These are phyloP conservation scores for Beaufortia kweichowensis DNA, from an alignment of 2,113 vertebrate genomes.

Conservation along the genomic window DNA sequence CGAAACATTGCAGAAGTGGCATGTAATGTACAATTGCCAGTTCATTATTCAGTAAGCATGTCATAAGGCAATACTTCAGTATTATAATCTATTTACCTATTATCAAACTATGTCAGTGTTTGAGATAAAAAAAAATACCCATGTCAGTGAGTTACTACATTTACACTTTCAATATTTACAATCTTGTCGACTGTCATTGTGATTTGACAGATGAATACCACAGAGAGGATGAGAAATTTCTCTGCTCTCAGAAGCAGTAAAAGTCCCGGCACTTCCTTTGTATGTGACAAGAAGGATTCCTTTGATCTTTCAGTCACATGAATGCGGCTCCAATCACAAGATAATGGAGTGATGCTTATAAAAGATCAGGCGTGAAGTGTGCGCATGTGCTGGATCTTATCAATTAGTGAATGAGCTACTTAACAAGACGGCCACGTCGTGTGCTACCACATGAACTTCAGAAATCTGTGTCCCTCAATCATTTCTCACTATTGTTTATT, in stretches of 20 bases:
- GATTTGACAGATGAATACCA: slow-evolving; percentile 47
- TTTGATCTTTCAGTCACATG: slow-evolving; percentile 67
- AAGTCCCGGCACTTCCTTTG: slow-evolving; percentile 53
- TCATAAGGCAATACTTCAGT: not conserved
- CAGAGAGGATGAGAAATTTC: slow-evolving; percentile 46
- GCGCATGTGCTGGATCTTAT: slow-evolving; percentile 65
- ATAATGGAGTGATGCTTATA: slow-evolving; percentile 61
- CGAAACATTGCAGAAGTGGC: slow-evolving; percentile 38
- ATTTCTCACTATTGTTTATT: slow-evolving; percentile 32
- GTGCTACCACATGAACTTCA: slow-evolving; percentile 54
- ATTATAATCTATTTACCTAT: not conserved
- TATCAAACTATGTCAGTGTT: not conserved
- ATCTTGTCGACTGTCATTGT: slow-evolving; percentile 4
- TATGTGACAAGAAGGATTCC: slow-evolving; percentile 46
- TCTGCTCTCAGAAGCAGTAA: slow-evolving; percentile 49
- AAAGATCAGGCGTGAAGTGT: slow-evolving; percentile 65
- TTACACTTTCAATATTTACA: slow-evolving; percentile 30
- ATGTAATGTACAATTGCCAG: not conserved
- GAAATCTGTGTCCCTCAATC: slow-evolving; percentile 45
- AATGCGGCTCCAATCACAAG: slow-evolving; percentile 55
- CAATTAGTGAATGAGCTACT: slow-evolving; percentile 69
- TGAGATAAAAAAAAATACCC: not conserved
- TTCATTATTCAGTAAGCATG: not conserved
- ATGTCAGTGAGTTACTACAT: not conserved
- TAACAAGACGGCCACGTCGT: slow-evolving; percentile 57